phyloP scores from a whole-genome alignment of 2,113 vertebrate genomes.

The Psilopogon haemacephalus region DNA sequence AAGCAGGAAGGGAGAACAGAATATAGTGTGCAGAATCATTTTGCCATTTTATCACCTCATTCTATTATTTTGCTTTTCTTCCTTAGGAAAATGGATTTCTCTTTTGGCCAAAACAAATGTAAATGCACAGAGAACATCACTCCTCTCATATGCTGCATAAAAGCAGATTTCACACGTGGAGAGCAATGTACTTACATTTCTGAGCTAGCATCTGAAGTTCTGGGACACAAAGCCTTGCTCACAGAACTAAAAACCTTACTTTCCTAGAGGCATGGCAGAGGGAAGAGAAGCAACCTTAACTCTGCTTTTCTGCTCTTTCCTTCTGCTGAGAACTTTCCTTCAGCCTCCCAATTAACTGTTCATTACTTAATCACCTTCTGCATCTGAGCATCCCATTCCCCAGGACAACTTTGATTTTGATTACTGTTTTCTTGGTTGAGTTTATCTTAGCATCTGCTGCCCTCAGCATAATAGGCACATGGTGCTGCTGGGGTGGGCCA shows the following conservation, averaged over 20 bases:
- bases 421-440: neutral
- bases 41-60: neutral
- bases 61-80: neutral
- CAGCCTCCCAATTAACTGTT: constrained; percentile 27
- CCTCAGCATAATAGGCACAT: too few relatives aligned
- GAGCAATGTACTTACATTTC: neutral
- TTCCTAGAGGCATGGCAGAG: neutral
- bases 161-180: neutral
- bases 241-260: neutral
- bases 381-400: neutral
- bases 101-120: neutral
- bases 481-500: too few relatives aligned
- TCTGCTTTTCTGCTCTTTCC: neutral
- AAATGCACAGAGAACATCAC: neutral
- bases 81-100: neutral
- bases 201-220: neutral
- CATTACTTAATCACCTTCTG: constrained; percentile 29
- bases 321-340: neutral
- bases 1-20: neutral
- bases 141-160: neutral
- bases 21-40: neutral
- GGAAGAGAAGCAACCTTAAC: neutral
- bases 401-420: neutral
- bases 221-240: neutral
- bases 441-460: neutral